Conservation (phyloP, 2,113 vertebrate species). For the Pachypanchax playfairii region DNA sequence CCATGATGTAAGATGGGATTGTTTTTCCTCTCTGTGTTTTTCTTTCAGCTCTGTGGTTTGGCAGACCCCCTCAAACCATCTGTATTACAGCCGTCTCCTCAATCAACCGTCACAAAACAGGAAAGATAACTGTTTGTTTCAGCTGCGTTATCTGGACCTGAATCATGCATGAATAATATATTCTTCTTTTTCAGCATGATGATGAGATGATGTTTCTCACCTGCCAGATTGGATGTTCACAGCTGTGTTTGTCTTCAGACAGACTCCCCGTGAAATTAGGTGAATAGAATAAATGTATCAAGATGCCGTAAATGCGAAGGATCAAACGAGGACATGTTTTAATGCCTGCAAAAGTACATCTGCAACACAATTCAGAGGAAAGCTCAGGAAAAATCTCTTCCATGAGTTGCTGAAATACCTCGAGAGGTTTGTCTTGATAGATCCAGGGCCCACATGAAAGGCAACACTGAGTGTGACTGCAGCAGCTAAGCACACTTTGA, state of each 20-base stretch:
- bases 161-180: conserved; percentile 61
- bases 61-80: conserved; percentile 62
- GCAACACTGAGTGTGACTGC: conserved; percentile 29
- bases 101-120: conserved; percentile 59
- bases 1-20: conserved; percentile 72
- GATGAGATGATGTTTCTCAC: conserved; percentile 67
- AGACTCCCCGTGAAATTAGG: conserved; percentile 40
- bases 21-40: conserved; percentile 70
- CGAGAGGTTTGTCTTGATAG: conserved; percentile 22
- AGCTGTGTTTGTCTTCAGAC: conserved; percentile 64
- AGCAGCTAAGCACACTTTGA: conserved; percentile 34
- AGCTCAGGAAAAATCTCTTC: conserved; percentile 6
- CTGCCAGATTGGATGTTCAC: conserved; percentile 57
- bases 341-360: conserved; percentile 14
- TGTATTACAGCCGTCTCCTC: conserved; percentile 54
- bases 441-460: conserved; percentile 47
- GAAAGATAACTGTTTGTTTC: conserved; percentile 65
- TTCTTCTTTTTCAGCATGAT: conserved; percentile 60
- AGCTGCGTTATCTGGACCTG: conserved; percentile 39
- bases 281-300: conserved; percentile 7
- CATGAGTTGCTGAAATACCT: conserved; percentile 25
- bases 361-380: not conserved
- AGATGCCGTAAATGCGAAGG: conserved; percentile 3
- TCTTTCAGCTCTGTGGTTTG: conserved; percentile 71
- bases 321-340: conserved; percentile 9